Base-by-base conservation (phyloP, 1,140 invertebrate species). In the Goniozus legneri region DNA sequence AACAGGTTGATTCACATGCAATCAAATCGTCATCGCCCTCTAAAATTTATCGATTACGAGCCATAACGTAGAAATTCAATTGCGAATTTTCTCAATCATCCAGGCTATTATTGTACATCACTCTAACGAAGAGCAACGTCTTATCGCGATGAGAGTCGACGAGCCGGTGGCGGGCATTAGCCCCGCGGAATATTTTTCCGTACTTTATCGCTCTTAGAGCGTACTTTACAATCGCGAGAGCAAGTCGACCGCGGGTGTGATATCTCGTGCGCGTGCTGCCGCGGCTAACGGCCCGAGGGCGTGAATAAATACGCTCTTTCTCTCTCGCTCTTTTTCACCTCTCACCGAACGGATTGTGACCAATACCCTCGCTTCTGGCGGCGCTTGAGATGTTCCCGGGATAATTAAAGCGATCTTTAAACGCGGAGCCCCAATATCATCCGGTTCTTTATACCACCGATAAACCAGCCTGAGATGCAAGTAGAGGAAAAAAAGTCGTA, bases 1-100 rank as follows among this genome's bases (percentile, higher is more conserved):
- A 64, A 71, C 67, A 65, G 63, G 61, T 68, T 67, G 69, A 71
- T 69, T 62, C 61, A 48, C 48, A 45, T 48, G 48, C 56, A 58
- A 65, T 66, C 60, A 60, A 64, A 63, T 44, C 50, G 53, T 50
- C 54, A 67, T 69, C 49, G 48, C 45, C 34, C 39, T 50, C 45
- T 40, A 38, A 60, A 56, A 68, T 71, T 69, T 69, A 68, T 60
- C 32, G 58, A 53, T 62, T 66, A 69, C 63, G 56, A 31, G 60
- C 59, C 58, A 62, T 62, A 60, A 64, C 54, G 50, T 58, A 54
- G 56, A 52, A 54, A n/a, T n/a, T n/a, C n/a, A n/a, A n/a, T n/a
- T n/a, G n/a, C n/a, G n/a, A n/a, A n/a, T n/a, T n/a, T n/a, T n/a
- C n/a, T n/a, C n/a, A n/a, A n/a, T n/a, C n/a, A n/a, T n/a, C n/a